A percentile compares a stretch with the other conserved stretches of the same genome.
phyloP scores from a whole-genome alignment of 2,888 invertebrate species.

The Drosophila austrosaltans region DNA sequence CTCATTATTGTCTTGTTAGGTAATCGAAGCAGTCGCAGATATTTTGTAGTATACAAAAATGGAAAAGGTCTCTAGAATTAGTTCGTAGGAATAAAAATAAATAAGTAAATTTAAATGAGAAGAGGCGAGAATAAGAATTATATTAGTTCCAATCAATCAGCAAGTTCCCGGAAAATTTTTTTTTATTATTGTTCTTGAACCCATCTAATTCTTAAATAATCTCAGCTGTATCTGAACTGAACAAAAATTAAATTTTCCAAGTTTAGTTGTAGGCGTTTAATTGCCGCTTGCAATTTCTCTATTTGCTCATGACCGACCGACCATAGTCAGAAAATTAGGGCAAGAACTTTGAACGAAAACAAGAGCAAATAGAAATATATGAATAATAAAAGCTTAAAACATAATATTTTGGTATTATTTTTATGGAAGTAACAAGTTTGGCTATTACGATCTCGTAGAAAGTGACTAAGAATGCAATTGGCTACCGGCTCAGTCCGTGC shows the following conservation, averaged over 20 bases:
- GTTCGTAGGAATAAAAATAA: neutral
- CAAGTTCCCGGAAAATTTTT: neutral
- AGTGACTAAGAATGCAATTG: slow-evolving; percentile 7
- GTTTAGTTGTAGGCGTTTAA: slow-evolving; percentile 22
- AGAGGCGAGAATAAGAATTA: no score
- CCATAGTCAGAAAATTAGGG: neutral
- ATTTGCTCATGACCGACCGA: neutral
- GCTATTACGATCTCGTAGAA: slow-evolving; percentile 6
- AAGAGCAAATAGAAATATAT: no score
- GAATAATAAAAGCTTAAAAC: no score
- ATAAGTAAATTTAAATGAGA: neutral
- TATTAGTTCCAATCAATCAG: neutral
- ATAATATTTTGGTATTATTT: neutral
- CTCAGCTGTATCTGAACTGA: neutral
- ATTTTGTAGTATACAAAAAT: neutral
- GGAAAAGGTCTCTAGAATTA: slow-evolving; percentile 2
- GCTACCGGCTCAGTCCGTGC: neutral
- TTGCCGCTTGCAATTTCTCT: slow-evolving; percentile 12
- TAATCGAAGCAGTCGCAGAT: slow-evolving; percentile 34
- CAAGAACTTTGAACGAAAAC: neutral
- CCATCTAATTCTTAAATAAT: neutral
- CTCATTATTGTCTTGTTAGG: slow-evolving; percentile 44
- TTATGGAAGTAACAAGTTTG: slow-evolving; percentile 35
- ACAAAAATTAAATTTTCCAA: neutral
- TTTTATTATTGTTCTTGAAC: no score